Evolutionary conservation across 2,113 vertebrate genomes (phyloP).

Genomic region (Ornithorhynchus anatinus): DNA sequence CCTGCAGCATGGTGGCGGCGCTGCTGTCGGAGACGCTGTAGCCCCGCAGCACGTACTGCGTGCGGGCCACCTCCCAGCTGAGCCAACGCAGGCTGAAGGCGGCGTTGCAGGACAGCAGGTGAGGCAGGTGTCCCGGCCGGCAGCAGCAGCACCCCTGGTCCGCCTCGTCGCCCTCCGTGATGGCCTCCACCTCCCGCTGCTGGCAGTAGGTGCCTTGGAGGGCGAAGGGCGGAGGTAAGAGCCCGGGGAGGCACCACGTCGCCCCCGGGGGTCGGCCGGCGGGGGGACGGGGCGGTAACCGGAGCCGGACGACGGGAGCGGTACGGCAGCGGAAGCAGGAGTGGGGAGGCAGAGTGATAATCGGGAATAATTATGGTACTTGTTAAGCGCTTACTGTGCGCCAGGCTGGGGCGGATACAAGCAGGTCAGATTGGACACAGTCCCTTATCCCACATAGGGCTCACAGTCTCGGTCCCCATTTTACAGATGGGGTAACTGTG

Average conservation of each 20-base stretch:
- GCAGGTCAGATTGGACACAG: too few species aligned
- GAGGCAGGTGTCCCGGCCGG: slow-evolving; percentile 88
- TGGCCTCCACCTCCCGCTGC: slow-evolving; percentile 97
- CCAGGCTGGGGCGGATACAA: too few species aligned
- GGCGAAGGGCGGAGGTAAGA: background rate
- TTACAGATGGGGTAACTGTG: too few species aligned
- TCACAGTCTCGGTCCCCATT: too few species aligned
- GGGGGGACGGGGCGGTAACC: background rate
- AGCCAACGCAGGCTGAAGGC: slow-evolving; percentile 97
- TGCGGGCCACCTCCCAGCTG: slow-evolving; percentile 92
- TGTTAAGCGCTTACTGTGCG: too few species aligned
- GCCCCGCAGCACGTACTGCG: slow-evolving; percentile 94
- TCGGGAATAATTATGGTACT: background rate
- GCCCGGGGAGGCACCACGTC: background rate
- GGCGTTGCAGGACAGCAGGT: slow-evolving; percentile 92
- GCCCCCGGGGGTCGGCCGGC: background rate
- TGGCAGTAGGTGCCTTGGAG: slow-evolving; percentile 94
- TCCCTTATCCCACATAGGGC: too few species aligned
- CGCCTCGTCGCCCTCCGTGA: slow-evolving; percentile 94
- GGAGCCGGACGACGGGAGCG: background rate
- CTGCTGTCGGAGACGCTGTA: slow-evolving; percentile 98
- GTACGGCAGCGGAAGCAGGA: background rate
- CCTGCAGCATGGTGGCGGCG: slow-evolving; percentile 94
- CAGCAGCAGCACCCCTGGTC: slow-evolving; percentile 95
- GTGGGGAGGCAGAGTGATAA: background rate